Percentiles rank a stretch among this genome's conserved stretches.
Conservation (phyloP, 2,888 invertebrate species). For the Eupithecia subumbrata region DNA sequence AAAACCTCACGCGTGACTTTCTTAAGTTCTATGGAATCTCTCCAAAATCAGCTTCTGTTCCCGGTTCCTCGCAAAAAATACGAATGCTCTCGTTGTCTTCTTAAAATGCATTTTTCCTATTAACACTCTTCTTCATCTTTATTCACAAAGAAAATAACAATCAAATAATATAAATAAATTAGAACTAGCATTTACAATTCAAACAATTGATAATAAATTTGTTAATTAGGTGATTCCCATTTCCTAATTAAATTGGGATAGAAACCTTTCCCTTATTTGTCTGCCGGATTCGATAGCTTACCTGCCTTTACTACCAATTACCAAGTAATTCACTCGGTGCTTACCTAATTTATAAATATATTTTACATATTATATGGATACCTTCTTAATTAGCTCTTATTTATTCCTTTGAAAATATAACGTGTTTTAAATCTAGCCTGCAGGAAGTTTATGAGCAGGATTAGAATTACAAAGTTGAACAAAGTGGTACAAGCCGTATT, state of each 20-base stretch:
- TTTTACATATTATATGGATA: background rate
- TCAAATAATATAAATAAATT: no score
- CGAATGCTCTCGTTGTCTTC: background rate
- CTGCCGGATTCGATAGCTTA: background rate
- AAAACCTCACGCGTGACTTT: background rate
- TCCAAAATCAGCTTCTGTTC: background rate
- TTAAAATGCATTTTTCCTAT: no score
- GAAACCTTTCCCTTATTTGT: background rate
- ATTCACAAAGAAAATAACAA: no score
- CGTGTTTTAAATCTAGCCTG: background rate
- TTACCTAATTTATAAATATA: background rate
- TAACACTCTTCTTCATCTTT: no score
- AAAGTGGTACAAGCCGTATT: background rate
- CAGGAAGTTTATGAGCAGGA: background rate
- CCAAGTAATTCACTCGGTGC: background rate
- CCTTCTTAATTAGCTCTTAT: background rate
- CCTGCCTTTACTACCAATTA: background rate
- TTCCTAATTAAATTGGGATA: background rate
- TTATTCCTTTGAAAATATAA: background rate
- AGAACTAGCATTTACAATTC: no score
- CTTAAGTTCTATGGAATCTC: background rate
- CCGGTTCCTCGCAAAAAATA: background rate
- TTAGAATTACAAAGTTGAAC: conserved; percentile 1
- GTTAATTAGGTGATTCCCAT: background rate
- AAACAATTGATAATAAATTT: background rate